These are phyloP conservation scores for Peromyscus californicus DNA, from an alignment of 2,113 vertebrate species.

Conservation along the genomic window DNA sequence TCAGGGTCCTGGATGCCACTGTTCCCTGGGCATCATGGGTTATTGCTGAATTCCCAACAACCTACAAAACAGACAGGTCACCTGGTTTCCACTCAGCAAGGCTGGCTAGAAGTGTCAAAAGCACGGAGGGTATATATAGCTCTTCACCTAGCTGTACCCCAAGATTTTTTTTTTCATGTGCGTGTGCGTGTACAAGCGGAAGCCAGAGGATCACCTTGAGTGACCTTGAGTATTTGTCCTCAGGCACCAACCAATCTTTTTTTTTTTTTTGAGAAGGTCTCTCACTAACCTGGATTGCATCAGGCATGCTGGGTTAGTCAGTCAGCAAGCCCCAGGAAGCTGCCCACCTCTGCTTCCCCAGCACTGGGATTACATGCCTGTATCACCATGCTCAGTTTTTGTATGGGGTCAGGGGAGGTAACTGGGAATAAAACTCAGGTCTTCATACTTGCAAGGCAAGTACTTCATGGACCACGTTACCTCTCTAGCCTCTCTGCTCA, in stretches of 20 bases:
- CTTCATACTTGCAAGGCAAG: neutral
- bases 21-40: neutral
- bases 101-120: conserved; percentile 9
- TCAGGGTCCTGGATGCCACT: neutral
- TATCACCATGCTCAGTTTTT: neutral
- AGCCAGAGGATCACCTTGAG: neutral
- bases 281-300: neutral
- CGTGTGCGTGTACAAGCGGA: neutral
- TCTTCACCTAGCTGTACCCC: neutral
- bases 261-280: neutral
- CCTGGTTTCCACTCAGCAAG: neutral
- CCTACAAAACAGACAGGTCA: neutral
- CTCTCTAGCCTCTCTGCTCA: neutral
- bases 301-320: neutral
- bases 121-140: neutral
- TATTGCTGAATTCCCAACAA: neutral
- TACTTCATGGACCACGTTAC: neutral
- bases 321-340: neutral
- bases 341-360: neutral
- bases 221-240: neutral
- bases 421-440: neutral
- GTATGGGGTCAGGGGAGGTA: neutral
- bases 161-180: neutral
- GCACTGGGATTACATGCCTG: neutral
- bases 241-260: neutral